Evolutionary conservation across 2,797 vertebrate genomes (phyloP).

Genomic region (Cuniculus paca): DNA sequence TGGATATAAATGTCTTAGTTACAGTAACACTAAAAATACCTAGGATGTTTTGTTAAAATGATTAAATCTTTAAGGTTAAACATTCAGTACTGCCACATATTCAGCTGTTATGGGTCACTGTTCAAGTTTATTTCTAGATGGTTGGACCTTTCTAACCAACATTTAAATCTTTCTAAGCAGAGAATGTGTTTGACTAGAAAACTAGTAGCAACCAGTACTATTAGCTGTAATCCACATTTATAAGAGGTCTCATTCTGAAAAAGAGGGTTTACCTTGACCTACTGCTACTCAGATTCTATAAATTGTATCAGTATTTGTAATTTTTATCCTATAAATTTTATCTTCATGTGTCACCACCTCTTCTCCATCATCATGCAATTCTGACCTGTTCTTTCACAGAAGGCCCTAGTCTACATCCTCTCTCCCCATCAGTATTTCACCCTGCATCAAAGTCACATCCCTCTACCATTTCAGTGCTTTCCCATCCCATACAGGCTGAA

Average conservation of each 20-base stretch:
- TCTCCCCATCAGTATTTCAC: not conserved
- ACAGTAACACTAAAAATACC: conserved; percentile 6
- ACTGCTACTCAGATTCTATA: not conserved
- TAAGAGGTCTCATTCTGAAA: not conserved
- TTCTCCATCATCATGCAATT: too few relatives aligned
- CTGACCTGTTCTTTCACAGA: not conserved
- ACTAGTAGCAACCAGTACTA: not conserved
- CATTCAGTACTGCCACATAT: not conserved
- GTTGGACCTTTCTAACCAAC: not conserved
- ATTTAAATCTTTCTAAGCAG: not conserved
- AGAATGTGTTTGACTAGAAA: not conserved
- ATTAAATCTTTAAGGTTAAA: conserved; percentile 40
- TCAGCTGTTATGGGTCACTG: not conserved
- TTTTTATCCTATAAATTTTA: not conserved
- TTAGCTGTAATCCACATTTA: not conserved
- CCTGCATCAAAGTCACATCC: not conserved
- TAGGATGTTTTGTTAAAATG: conserved; percentile 4
- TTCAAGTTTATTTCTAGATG: not conserved
- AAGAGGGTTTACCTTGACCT: not conserved
- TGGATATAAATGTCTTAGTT: not conserved
- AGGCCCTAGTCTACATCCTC: not conserved
- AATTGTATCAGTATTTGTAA: not conserved
- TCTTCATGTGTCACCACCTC: not conserved
- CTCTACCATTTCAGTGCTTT: not conserved
- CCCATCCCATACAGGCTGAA: not conserved